These are phyloP conservation scores for Hyles euphorbiae DNA, from an alignment of 1,140 invertebrate species.

Conservation along the genomic window DNA sequence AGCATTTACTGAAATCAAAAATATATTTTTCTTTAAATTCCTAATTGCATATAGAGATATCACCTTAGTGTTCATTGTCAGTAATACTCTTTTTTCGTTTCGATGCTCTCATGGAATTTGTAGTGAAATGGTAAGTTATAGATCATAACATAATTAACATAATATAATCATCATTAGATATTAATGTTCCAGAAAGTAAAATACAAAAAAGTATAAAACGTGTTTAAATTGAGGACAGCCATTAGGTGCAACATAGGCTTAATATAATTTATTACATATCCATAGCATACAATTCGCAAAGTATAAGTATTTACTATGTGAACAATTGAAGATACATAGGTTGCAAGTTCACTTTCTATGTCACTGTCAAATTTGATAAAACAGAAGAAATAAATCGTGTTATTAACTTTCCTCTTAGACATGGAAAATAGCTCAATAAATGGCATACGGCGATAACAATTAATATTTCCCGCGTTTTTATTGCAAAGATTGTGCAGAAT, in stretches of 20 bases:
- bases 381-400: constrained; percentile 41
- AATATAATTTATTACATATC: no score
- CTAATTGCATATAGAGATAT: no score
- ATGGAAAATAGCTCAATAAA: constrained; percentile 49
- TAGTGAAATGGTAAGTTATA: constrained; percentile 26
- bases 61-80: constrained; percentile 4
- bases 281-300: no score
- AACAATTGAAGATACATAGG: no score
- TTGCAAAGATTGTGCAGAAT: constrained; percentile 30
- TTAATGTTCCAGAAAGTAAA: no score
- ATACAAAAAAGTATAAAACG: no score
- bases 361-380: constrained; percentile 47
- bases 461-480: constrained; percentile 60
- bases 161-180: constrained; percentile 1
- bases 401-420: constrained; percentile 63
- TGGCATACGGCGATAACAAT: constrained; percentile 36
- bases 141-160: constrained; percentile 2
- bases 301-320: no score
- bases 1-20: no score
- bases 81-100: constrained; percentile 14
- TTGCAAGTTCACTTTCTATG: constrained; percentile 20
- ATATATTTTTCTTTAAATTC: no score
- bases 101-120: constrained; percentile 31
- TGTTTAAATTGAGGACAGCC: no score
- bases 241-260: no score